Base-by-base conservation (phyloP, 2,888 invertebrate genomes). In the Oligia strigilis region DNA sequence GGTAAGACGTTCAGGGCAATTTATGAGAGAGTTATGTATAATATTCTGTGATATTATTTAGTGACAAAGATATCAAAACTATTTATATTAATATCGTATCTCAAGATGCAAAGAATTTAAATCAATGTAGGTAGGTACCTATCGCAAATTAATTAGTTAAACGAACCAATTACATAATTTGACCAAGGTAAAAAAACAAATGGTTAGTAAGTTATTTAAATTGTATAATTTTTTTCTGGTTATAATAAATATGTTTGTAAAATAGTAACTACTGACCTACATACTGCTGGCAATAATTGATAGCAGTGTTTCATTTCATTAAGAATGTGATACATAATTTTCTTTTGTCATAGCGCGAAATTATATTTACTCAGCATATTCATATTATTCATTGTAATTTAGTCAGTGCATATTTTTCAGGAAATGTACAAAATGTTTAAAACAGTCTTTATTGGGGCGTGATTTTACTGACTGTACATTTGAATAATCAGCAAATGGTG, bases 1-100 rank as follows among this genome's bases (percentile, higher is more conserved):
- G 14, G 58, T 65, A 75, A 60, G 46, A 73, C 46, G 73, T 69
- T 69, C 75, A 52, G 29, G 43, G 74, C 49, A n/a, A 84, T 80
- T 84, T 87, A 84, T 87, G 62, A 58, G n/a, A 78, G 74, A 72
- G 36, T 55, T 74, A 76, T 74, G 65, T 23, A 58, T 69, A 55
- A 55, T 67, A 71, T 52, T 60, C n/a, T 83, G 70, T 83, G 58
- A 72, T 69, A 66, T 78, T 77, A 77, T 73, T 73, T 64, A 75
- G 70, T 29, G 40, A 65, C 40, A 60, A 70, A 60, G 23, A 72
- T 81, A 69, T 65, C 19, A 36, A 40, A 75, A 23, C 11, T 29
- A 23, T 76, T 40, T 49, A 75, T 14, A 43, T 17, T 14, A 19
- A 62, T 17, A 29, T 19, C 11, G 3, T 36, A 36, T 36, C 43